Evolutionary conservation across 2,797 vertebrate genomes (phyloP).

Genomic region (Poecilia velifera): DNA sequence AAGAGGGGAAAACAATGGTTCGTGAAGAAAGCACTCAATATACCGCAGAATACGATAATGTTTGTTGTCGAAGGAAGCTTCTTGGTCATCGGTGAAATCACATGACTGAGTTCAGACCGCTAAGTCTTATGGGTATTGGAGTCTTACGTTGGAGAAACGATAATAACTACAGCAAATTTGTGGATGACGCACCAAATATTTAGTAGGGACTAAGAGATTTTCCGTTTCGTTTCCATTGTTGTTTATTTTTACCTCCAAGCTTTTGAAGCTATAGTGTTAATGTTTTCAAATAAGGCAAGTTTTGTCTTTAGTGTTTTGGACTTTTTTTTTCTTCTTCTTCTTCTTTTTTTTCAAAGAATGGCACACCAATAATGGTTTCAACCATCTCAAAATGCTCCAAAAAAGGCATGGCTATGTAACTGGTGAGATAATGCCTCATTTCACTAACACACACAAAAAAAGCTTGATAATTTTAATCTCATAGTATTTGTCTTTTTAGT

Average conservation of each 20-base stretch:
- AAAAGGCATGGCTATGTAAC: neutral
- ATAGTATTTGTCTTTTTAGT: neutral
- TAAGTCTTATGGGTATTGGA: slow-evolving; percentile 83
- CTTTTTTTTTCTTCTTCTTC: neutral
- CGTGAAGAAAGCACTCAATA: neutral
- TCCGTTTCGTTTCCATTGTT: neutral
- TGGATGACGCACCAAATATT: neutral
- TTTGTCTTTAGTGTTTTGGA: neutral
- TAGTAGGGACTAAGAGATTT: neutral
- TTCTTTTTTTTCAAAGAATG: neutral
- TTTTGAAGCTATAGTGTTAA: neutral
- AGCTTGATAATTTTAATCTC: neutral
- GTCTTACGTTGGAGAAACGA: slow-evolving; percentile 54
- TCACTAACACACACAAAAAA: neutral
- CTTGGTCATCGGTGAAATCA: slow-evolving; percentile 73
- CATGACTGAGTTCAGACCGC: slow-evolving; percentile 70
- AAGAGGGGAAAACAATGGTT: neutral
- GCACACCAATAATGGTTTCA: neutral
- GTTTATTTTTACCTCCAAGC: neutral
- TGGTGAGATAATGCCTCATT: neutral
- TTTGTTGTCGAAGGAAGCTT: slow-evolving; percentile 52
- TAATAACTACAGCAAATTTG: neutral
- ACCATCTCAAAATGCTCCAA: neutral
- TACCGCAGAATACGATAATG: slow-evolving; percentile 4
- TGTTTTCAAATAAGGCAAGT: neutral